Evolutionary conservation across 2,113 vertebrate genomes (phyloP).

Genomic region (Halichoeres trimaculatus): DNA sequence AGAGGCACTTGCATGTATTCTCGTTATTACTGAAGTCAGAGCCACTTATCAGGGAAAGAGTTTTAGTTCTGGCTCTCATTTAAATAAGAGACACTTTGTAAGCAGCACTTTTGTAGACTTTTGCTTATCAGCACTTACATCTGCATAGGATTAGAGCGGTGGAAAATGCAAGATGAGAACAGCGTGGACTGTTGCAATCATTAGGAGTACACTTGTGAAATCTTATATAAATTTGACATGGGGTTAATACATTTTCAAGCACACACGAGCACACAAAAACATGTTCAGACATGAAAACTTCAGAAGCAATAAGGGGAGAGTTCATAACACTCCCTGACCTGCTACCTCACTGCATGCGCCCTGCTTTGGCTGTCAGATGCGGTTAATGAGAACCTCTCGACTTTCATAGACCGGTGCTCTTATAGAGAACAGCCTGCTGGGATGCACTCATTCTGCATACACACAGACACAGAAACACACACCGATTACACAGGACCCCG

Average conservation of each 20-base stretch:
- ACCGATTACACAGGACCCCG: constrained; percentile 37
- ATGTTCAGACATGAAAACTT: constrained; percentile 43
- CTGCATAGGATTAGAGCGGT: constrained; percentile 34
- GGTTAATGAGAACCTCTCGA: constrained; percentile 72
- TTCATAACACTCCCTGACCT: constrained; percentile 66
- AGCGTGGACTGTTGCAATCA: constrained; percentile 11
- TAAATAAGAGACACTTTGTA: constrained; percentile 54
- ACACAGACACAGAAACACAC: constrained; percentile 31
- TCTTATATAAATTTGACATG: constrained; percentile 1
- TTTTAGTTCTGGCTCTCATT: constrained; percentile 52
- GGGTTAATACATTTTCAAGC: constrained; percentile 15
- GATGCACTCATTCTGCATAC: constrained; percentile 53
- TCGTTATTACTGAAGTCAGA: constrained; percentile 36
- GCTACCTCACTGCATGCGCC: constrained; percentile 64
- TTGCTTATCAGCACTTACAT: constrained; percentile 55
- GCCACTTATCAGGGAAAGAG: constrained; percentile 34
- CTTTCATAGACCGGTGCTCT: constrained; percentile 57
- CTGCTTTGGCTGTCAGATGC: constrained; percentile 75
- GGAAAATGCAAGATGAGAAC: constrained; percentile 34
- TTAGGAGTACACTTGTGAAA: constrained; percentile 12
- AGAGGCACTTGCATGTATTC: constrained; percentile 40
- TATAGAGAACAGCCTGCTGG: constrained; percentile 73
- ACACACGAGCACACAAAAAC: background rate
- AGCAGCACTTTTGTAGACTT: constrained; percentile 36
- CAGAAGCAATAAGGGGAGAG: constrained; percentile 55